Percentiles rank a stretch among this genome's conserved stretches.
These are phyloP conservation scores for Bilobella aurantiaca DNA, from an alignment of 1,140 invertebrate genomes.

Conservation along the genomic window DNA sequence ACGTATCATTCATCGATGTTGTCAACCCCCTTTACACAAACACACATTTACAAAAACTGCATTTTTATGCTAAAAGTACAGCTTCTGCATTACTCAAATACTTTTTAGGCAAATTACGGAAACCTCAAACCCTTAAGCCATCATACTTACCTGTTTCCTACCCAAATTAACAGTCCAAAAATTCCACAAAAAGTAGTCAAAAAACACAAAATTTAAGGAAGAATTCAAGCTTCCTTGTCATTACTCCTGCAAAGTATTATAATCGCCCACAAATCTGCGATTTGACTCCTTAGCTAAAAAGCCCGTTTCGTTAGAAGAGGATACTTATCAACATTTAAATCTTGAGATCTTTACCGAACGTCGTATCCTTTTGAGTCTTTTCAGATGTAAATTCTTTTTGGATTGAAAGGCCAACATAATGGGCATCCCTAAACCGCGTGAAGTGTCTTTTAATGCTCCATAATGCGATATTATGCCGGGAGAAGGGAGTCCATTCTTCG, in stretches of 20 bases:
- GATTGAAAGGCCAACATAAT: conserved; percentile 10
- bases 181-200: too few species aligned
- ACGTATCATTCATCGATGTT: conserved; percentile 24
- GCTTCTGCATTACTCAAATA: neutral
- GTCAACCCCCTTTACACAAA: conserved; percentile 1
- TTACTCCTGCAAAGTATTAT: too few species aligned
- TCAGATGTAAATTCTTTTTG: conserved; percentile 13
- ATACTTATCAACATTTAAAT: neutral
- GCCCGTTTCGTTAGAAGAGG: too few species aligned
- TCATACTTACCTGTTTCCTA: too few species aligned
- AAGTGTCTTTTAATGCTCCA: conserved; percentile 16
- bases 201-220: too few species aligned
- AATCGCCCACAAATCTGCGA: too few species aligned
- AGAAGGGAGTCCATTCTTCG: conserved; percentile 3
- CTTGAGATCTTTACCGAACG: too few species aligned
- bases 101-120: neutral
- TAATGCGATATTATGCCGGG: neutral
- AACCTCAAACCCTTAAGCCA: too few species aligned
- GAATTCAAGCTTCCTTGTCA: neutral
- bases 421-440: conserved; percentile 26
- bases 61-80: too few species aligned
- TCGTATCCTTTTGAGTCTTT: neutral
- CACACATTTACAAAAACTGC: neutral
- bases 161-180: too few species aligned
- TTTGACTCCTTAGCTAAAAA: too few species aligned